Conservation (phyloP, 2,113 vertebrate species). For the Trichomycterus rosablanca region DNA sequence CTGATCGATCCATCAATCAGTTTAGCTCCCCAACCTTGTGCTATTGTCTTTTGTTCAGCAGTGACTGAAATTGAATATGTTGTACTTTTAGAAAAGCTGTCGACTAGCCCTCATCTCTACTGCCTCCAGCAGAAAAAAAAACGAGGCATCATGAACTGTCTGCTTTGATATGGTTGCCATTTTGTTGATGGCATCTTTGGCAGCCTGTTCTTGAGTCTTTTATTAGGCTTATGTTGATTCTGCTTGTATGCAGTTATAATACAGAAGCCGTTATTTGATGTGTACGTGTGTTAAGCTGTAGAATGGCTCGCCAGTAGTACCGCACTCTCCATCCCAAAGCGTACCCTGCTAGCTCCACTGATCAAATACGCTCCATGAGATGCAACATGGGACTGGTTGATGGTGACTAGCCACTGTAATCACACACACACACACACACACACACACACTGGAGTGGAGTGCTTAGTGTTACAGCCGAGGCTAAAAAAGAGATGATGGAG, state of each 20-base stretch:
- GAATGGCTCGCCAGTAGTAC: constrained; percentile 34
- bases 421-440: constrained; percentile 41
- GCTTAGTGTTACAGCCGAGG: constrained; percentile 48
- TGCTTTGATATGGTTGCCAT: neutral
- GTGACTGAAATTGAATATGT: constrained; percentile 11
- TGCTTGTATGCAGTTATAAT: constrained; percentile 31
- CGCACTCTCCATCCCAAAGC: constrained; percentile 36
- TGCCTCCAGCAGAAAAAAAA: neutral
- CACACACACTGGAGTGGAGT: constrained; percentile 54
- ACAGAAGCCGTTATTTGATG: constrained; percentile 12
- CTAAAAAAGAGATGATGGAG: constrained; percentile 64
- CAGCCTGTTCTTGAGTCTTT: neutral
- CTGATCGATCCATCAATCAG: constrained; percentile 27
- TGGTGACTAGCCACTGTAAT: constrained; percentile 41
- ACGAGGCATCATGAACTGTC: neutral
- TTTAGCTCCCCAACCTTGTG: neutral
- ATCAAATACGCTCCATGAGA: constrained; percentile 66
- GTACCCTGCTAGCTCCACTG: constrained; percentile 43
- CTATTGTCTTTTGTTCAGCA: constrained; percentile 3
- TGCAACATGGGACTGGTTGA: constrained; percentile 45
- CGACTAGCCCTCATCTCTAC: neutral
- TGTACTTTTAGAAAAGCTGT: neutral
- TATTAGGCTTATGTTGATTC: constrained; percentile 24
- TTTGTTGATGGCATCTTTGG: neutral
- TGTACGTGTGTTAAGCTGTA: constrained; percentile 32